phyloP scores from a whole-genome alignment of 2,113 vertebrate species.

The Erpornis zantholeuca region DNA sequence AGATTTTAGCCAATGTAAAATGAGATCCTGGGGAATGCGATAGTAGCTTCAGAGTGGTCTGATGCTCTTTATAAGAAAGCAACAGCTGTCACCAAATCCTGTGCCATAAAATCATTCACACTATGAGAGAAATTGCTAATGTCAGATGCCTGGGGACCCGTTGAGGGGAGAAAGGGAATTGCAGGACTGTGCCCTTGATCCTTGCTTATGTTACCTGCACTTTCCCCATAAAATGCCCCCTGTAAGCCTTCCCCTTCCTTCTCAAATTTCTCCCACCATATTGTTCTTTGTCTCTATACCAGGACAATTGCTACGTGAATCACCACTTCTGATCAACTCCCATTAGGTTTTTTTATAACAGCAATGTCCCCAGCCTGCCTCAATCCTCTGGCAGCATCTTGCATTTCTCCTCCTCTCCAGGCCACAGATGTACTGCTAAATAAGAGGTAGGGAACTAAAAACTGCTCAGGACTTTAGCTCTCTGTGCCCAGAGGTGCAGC shows the following conservation, averaged over 20 bases:
- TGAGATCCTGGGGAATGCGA: neutral
- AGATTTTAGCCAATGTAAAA: neutral
- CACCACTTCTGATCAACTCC: neutral
- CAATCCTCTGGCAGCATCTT: neutral
- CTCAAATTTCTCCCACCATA: neutral
- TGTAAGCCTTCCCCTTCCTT: neutral
- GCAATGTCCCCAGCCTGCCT: neutral
- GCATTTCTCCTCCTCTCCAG: neutral
- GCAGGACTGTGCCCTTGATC: neutral
- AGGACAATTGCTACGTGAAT: neutral
- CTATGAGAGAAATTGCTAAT: neutral
- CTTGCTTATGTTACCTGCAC: neutral
- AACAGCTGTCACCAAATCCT: neutral
- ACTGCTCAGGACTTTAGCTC: neutral
- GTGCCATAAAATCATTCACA: neutral
- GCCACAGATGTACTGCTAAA: neutral
- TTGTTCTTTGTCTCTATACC: neutral
- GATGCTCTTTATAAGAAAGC: neutral
- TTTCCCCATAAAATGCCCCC: neutral
- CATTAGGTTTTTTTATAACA: neutral
- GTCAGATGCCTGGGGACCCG: neutral
- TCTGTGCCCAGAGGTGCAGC: neutral
- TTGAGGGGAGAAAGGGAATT: neutral
- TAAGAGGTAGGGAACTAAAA: neutral
- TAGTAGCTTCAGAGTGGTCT: neutral